Evolutionary conservation across 2,888 invertebrate species (phyloP), one percentile per base, ranked within the genome.

Genomic region (Archaeoteleia sp.): DNA sequence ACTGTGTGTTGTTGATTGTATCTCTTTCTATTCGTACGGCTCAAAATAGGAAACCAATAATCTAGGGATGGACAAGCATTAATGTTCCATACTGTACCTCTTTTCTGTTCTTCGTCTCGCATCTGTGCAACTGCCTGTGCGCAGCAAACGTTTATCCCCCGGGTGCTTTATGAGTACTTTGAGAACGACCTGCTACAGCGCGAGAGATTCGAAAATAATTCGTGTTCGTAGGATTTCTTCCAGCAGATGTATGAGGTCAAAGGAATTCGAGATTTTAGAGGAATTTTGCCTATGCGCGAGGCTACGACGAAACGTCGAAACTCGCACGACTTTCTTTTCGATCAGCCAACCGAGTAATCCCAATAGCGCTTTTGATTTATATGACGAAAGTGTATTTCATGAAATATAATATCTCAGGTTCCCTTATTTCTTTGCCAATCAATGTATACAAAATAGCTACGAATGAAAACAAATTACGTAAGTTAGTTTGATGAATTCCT

Each of bases 121-220:
- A 43, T 35, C 30, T 12, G 25, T 40, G 27, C 54, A 23, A 37
- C 37, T 40, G 53, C 46, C 49, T 40, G 14, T 29, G 37, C 54
- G 20, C 8, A 53, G 51, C 60, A 53, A 53, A 57, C 43, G 60
- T 42, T 69, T 68, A 65, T 70, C 65, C 61, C 65, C 9, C 46
- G 58, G 63, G 66, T 69, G 43, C 63, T 63, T 63, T 65, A 46
- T 62, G 46, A 61, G 49, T 61, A 67, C 57, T 71, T 71, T 49
- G 51, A 57, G 57, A n/a, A 57, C 57, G 37, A 60, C 37, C 57
- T 27, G 45, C 61, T 30, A 46, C 43, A 42, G 51, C 25, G 54
- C 35, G 49, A 57, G 60, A 67, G 69, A 72, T 65, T 49, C 40
- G 20, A 48, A 70, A 72, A 72, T 71, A 70, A 71, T 73, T 70